phyloP scores from a whole-genome alignment of 2,113 vertebrate species.

The Microcebus jonahi region DNA sequence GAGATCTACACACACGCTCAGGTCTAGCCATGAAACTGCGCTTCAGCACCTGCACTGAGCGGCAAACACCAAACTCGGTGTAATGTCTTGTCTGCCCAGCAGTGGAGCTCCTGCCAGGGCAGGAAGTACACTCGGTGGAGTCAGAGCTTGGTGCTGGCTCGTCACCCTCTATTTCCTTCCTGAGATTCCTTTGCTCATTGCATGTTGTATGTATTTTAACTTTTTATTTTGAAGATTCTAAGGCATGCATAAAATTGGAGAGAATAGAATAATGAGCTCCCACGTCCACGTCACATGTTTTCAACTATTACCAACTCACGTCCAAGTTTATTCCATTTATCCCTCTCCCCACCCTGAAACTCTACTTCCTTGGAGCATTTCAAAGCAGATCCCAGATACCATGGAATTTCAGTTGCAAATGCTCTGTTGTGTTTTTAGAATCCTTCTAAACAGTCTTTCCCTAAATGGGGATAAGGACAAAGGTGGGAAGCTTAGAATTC shows the following conservation, averaged over 20 bases:
- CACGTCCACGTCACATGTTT: background rate
- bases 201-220: background rate
- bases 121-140: fast-evolving
- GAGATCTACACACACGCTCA: fast-evolving
- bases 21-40: fast-evolving
- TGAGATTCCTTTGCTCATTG: background rate
- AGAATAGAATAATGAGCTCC: background rate
- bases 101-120: background rate
- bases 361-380: background rate
- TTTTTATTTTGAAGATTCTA: background rate
- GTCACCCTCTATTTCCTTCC: background rate
- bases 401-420: background rate
- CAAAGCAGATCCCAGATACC: background rate
- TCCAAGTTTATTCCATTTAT: background rate
- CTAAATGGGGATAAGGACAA: background rate
- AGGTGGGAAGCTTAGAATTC: background rate
- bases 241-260: background rate
- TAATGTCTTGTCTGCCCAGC: background rate
- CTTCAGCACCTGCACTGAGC: fast-evolving
- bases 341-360: background rate
- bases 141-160: background rate
- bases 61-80: no score
- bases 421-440: background rate
- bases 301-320: background rate
- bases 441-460: background rate